These are phyloP conservation scores for Brachyhypopomus gauderio DNA, from an alignment of 2,113 vertebrate species.

Conservation along the genomic window DNA sequence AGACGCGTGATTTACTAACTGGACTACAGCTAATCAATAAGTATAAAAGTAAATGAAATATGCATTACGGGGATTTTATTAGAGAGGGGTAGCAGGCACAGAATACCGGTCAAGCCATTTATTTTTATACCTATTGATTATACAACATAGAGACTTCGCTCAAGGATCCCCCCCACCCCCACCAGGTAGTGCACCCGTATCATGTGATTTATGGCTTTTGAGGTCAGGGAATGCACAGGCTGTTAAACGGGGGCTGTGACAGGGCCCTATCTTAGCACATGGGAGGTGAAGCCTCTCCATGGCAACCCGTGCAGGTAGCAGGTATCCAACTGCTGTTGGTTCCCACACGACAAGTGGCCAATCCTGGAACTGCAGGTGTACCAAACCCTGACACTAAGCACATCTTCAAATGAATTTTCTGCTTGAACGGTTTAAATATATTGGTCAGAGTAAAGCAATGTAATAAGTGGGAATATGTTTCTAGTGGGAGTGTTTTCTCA, in stretches of 20 bases:
- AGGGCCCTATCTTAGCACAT: slow-evolving; percentile 63
- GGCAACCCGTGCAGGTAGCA: slow-evolving; percentile 12
- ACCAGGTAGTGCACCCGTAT: slow-evolving; percentile 52
- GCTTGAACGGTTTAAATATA: not conserved
- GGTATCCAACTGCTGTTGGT: not conserved
- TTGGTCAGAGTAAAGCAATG: not conserved
- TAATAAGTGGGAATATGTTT: not conserved
- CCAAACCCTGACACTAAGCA: not conserved
- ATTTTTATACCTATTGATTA: slow-evolving; percentile 87
- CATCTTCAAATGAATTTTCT: not conserved
- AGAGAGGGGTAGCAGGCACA: slow-evolving; percentile 74
- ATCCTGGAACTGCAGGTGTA: not conserved
- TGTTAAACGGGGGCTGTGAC: slow-evolving; percentile 70
- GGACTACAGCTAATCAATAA: slow-evolving; percentile 84
- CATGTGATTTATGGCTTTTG: slow-evolving; percentile 76
- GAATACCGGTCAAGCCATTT: slow-evolving; percentile 81
- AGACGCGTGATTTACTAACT: slow-evolving; percentile 83
- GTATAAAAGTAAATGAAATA: slow-evolving; percentile 89
- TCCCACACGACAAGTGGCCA: not conserved
- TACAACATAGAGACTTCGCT: slow-evolving; percentile 78
- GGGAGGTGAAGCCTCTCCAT: slow-evolving; percentile 34
- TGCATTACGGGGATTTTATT: slow-evolving; percentile 86
- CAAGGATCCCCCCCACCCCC: slow-evolving; percentile 47
- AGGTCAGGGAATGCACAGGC: slow-evolving; percentile 74
- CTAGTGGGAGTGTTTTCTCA: not conserved